These are phyloP conservation scores for Anser cygnoides DNA, from an alignment of 2,113 vertebrate species.

Conservation along the genomic window DNA sequence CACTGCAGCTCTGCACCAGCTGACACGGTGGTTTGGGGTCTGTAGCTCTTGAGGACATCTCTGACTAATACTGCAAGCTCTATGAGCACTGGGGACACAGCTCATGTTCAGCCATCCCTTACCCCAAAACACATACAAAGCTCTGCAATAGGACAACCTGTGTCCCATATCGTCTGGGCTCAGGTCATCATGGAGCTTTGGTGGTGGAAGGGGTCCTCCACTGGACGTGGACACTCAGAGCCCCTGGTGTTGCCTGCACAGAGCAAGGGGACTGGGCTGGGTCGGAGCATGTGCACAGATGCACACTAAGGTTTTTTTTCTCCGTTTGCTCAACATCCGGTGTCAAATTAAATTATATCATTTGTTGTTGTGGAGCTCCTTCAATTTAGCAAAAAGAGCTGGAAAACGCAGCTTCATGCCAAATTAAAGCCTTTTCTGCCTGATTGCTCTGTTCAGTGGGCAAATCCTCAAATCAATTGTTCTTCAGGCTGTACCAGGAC, in stretches of 20 bases:
- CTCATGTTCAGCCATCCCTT: background rate
- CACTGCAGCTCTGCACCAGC: background rate
- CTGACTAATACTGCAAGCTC: background rate
- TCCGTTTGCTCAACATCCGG: background rate
- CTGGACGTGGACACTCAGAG: background rate
- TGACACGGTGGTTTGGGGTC: rapidly evolving
- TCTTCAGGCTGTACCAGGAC: background rate
- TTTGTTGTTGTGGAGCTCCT: background rate
- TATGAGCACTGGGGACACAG: rapidly evolving
- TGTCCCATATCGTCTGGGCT: background rate
- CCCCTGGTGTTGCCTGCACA: background rate
- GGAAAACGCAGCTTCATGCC: background rate
- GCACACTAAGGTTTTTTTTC: background rate
- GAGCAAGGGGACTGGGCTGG: background rate
- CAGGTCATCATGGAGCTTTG: background rate
- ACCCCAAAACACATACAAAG: background rate
- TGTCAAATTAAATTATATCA: background rate
- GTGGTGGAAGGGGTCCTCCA: rapidly evolving
- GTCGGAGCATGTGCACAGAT: background rate
- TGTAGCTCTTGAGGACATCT: background rate
- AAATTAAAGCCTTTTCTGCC: constrained; percentile 16
- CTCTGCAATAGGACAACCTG: background rate
- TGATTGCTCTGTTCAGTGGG: background rate
- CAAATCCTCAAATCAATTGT: background rate
- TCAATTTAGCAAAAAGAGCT: background rate